These are phyloP conservation scores for Laticauda laticaudata DNA, from an alignment of 2,113 vertebrate species.

Conservation along the genomic window DNA sequence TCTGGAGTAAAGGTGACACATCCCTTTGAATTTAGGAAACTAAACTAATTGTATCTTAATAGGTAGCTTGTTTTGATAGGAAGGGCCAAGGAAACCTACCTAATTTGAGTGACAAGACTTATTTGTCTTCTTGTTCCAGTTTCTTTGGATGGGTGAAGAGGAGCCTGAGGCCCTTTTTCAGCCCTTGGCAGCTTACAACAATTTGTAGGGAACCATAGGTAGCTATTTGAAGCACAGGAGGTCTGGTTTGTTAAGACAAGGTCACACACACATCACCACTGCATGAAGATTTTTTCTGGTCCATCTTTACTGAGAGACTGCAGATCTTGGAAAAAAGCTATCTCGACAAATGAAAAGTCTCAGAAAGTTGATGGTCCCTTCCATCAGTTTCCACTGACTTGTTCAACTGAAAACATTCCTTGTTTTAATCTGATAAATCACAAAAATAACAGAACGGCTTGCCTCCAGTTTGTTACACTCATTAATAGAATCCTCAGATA, in stretches of 20 bases:
- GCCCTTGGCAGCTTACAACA: background rate
- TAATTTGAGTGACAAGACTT: background rate
- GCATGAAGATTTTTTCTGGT: background rate
- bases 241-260: background rate
- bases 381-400: background rate
- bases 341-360: background rate
- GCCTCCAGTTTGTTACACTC: background rate
- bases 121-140: background rate
- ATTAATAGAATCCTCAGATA: background rate
- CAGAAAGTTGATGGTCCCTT: background rate
- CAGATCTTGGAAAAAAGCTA: background rate
- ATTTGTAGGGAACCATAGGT: no score
- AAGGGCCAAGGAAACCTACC: background rate
- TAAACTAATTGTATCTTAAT: background rate
- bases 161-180: background rate
- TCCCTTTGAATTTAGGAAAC: background rate
- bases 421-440: background rate
- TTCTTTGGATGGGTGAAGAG: background rate
- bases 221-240: background rate
- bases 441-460: background rate
- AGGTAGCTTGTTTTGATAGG: background rate
- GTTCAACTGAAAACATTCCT: background rate
- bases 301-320: background rate
- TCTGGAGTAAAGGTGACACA: accelerated
- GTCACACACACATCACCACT: background rate